Conservation (phyloP, 2,888 invertebrate genomes). For the Drosophila conformis region DNA sequence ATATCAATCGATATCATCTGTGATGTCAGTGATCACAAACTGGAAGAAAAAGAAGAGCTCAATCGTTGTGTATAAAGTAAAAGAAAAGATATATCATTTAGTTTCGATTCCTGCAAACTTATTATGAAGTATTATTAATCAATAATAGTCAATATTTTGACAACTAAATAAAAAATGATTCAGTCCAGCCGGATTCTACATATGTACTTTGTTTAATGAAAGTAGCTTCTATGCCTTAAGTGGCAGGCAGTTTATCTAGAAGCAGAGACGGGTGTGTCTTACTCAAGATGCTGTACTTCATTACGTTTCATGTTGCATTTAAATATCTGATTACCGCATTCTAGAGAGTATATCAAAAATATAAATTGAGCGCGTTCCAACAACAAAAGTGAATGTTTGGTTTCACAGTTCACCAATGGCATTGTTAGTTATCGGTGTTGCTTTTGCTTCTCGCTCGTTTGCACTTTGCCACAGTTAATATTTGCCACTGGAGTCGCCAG, state of each 20-base stretch:
- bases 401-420: slow-evolving; percentile 20
- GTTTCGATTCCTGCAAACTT: neutral
- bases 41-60: neutral
- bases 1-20: neutral
- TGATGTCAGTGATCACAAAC: neutral
- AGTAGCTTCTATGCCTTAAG: neutral
- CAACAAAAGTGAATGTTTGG: slow-evolving; percentile 9
- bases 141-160: neutral
- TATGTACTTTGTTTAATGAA: neutral
- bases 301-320: neutral
- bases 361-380: slow-evolving; percentile 9
- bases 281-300: neutral
- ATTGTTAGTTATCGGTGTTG: slow-evolving; percentile 21
- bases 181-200: neutral
- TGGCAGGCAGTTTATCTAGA: neutral
- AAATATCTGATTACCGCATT: neutral
- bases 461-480: slow-evolving; percentile 51
- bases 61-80: too few species aligned
- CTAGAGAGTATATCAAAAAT: neutral
- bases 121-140: neutral
- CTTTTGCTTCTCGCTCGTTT: slow-evolving; percentile 16
- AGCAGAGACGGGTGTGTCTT: neutral
- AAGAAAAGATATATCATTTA: neutral
- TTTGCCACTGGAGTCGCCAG: slow-evolving; percentile 23
- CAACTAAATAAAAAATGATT: neutral